phyloP scores from a whole-genome alignment of 2,797 vertebrate genomes.

The Melanogrammus aeglefinus region DNA sequence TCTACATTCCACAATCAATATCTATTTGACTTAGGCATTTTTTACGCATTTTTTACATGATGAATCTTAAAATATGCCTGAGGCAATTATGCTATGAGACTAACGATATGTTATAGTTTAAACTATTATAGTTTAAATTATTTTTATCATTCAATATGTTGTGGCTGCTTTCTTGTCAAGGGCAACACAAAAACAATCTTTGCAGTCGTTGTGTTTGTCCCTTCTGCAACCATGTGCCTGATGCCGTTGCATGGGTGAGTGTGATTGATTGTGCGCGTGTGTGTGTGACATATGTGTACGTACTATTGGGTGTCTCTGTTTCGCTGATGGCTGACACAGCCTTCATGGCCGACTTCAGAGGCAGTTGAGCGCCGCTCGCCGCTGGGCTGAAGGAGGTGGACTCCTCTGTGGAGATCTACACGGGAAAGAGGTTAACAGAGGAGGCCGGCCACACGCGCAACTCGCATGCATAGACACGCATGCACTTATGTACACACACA shows the following conservation, averaged over 20 bases:
- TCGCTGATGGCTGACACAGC: conserved; percentile 75
- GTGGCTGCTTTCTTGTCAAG: not conserved
- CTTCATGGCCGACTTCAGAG: conserved; percentile 91
- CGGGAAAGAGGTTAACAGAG: conserved; percentile 57
- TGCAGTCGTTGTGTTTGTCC: not conserved
- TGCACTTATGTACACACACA: conserved; percentile 14
- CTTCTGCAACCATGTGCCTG: no score
- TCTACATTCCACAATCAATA: no score
- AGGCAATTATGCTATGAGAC: no score
- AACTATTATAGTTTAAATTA: not conserved
- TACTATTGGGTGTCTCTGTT: conserved; percentile 73
- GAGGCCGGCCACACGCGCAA: conserved; percentile 31
- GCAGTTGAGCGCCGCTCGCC: conserved; percentile 77
- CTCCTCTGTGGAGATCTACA: conserved; percentile 87
- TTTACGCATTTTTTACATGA: no score
- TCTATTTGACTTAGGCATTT: no score
- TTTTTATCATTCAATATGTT: not conserved
- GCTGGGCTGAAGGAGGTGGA: conserved; percentile 77
- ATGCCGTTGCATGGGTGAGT: not conserved
- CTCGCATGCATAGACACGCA: conserved; percentile 25
- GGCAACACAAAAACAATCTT: not conserved
- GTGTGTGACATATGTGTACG: conserved; percentile 30
- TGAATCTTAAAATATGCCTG: no score
- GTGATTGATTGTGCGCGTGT: not conserved
- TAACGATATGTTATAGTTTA: not conserved